phyloP scores from a whole-genome alignment of 2,113 vertebrate genomes.

The Eurypyga helias region DNA sequence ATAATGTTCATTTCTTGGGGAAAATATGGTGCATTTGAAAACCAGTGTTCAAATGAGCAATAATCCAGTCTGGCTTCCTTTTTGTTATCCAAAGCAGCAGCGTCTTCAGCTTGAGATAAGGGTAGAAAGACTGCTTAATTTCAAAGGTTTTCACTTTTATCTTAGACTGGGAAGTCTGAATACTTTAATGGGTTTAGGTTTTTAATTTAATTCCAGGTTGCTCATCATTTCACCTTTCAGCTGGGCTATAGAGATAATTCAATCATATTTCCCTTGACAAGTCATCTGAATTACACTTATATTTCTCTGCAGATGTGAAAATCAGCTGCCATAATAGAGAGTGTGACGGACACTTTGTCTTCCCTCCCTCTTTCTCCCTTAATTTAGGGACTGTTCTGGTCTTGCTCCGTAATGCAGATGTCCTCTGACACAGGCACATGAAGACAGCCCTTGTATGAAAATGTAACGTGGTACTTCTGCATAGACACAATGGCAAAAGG shows the following conservation, averaged over 20 bases:
- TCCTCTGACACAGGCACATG: not conserved
- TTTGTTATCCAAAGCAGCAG: constrained; percentile 66
- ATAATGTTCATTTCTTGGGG: constrained; percentile 45
- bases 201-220: constrained; percentile 73
- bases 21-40: constrained; percentile 60
- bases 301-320: constrained; percentile 45
- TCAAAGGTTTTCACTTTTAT: constrained; percentile 69
- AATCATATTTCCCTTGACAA: constrained; percentile 68
- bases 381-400: not conserved
- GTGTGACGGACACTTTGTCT: not conserved
- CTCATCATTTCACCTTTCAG: constrained; percentile 73
- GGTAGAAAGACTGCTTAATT: constrained; percentile 65
- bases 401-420: not conserved
- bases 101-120: constrained; percentile 57
- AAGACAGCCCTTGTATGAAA: not conserved
- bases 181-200: constrained; percentile 69
- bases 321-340: not conserved
- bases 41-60: constrained; percentile 59
- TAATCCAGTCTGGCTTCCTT: constrained; percentile 62
- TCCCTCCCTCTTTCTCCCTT: not conserved
- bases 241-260: constrained; percentile 68
- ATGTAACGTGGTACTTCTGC: not conserved
- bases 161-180: constrained; percentile 61
- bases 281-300: constrained; percentile 32
- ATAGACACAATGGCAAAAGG: not conserved